Percentiles rank a stretch among this genome's conserved stretches.
Evolutionary conservation across 2,113 vertebrate genomes (phyloP).

Genomic region (Cavia aperea): DNA sequence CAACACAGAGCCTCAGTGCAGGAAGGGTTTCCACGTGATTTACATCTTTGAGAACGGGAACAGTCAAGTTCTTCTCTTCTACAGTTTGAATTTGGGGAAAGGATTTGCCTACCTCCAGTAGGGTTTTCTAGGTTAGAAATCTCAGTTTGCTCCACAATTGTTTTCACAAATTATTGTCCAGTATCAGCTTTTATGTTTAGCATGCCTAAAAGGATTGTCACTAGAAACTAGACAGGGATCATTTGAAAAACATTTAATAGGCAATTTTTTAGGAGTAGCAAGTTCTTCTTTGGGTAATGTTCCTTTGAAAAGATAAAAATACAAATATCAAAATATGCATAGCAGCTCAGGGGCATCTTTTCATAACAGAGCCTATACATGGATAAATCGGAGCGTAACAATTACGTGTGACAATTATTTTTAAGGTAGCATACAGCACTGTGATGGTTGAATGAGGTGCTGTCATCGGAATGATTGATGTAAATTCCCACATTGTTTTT

Average conservation of each 20-base stretch:
- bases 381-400: background rate
- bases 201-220: conserved; percentile 22
- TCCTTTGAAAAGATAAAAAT: conserved; percentile 67
- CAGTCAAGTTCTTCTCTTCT: conserved; percentile 41
- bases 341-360: conserved; percentile 53
- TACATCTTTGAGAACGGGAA: conserved; percentile 49
- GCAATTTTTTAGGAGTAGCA: conserved; percentile 68
- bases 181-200: background rate
- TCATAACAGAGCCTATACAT: conserved; percentile 9
- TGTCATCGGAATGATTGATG: background rate
- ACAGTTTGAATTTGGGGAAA: conserved; percentile 39
- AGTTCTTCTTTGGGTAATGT: conserved; percentile 52
- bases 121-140: conserved; percentile 19
- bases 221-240: conserved; percentile 1
- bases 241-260: conserved; percentile 23
- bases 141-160: conserved; percentile 14
- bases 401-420: background rate
- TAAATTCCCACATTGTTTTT: background rate
- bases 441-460: background rate
- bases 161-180: conserved; percentile 27
- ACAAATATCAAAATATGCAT: conserved; percentile 64
- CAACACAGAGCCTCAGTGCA: background rate
- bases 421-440: background rate
- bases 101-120: conserved; percentile 12
- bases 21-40: background rate